Percentiles rank a stretch among this genome's conserved stretches.
Conservation (phyloP, 2,113 vertebrate genomes). For the Condylura cristata region DNA sequence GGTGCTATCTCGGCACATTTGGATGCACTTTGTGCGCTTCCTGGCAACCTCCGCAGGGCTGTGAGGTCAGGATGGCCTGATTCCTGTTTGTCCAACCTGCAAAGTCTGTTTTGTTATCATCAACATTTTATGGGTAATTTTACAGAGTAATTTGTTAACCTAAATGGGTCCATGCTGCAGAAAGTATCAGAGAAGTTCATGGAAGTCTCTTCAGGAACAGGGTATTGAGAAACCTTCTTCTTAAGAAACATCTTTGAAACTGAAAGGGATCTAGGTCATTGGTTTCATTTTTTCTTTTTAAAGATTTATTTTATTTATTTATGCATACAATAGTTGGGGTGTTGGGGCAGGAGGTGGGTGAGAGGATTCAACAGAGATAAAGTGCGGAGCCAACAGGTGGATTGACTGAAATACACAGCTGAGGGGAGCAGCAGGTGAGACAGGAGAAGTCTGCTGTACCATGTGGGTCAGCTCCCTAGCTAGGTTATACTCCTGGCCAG, state of each 20-base stretch:
- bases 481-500: too few species aligned
- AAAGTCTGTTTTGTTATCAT: too few species aligned
- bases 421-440: too few species aligned
- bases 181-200: neutral
- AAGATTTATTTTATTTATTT: too few species aligned
- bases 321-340: too few species aligned
- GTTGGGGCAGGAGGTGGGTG: too few species aligned
- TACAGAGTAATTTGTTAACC: slow-evolving; percentile 25
- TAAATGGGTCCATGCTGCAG: neutral
- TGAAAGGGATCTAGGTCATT: neutral
- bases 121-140: too few species aligned
- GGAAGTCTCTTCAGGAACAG: rapidly evolving
- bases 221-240: neutral
- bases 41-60: neutral
- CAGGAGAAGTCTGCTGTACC: too few species aligned
- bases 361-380: too few species aligned
- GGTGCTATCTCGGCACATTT: neutral
- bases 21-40: neutral
- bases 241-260: neutral
- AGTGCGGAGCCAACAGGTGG: too few species aligned
- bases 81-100: slow-evolving; percentile 46
- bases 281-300: neutral
- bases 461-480: too few species aligned
- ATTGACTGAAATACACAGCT: too few species aligned
- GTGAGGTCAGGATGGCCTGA: slow-evolving; percentile 42